A percentile compares a stretch with the other conserved stretches of the same genome.
phyloP scores from a whole-genome alignment of 1,140 invertebrate genomes.

The Pristionchus pacificus region DNA sequence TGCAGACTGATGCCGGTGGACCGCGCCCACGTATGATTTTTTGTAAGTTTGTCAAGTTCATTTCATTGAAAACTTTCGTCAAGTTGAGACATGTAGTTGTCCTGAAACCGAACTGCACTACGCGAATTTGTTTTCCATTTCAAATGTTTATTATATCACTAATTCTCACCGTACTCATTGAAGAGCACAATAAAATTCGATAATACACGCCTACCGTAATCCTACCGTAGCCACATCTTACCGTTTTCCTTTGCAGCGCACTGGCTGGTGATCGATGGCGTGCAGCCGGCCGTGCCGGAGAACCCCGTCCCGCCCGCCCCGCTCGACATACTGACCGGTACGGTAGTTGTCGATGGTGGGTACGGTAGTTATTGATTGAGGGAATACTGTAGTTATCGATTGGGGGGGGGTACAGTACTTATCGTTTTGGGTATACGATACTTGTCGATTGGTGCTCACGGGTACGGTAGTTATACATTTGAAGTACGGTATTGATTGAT shows the following conservation, averaged over 20 bases:
- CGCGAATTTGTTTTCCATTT: background rate
- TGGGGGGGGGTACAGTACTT: background rate
- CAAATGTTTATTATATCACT: background rate
- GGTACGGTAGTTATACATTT: background rate
- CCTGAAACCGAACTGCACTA: background rate
- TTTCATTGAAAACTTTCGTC: no score
- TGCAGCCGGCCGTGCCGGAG: conserved; percentile 35
- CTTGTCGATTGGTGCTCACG: background rate
- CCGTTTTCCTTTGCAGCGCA: conserved; percentile 26
- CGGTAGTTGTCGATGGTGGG: background rate
- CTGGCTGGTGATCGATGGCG: conserved; percentile 35
- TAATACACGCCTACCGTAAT: background rate
- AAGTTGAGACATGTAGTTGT: no score
- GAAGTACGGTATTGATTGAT: no score
- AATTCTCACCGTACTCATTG: background rate
- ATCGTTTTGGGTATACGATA: background rate
- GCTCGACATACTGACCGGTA: conserved; percentile 1
- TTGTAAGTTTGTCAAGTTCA: no score
- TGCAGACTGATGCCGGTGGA: no score
- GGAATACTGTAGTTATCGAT: background rate
- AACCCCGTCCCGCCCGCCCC: conserved; percentile 23
- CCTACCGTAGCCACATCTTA: background rate
- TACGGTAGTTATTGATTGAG: background rate
- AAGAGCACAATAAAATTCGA: background rate
- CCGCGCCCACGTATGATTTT: no score